Percentiles rank a stretch among this genome's conserved stretches.
Conservation (phyloP, 2,888 invertebrate species). For the Oligia latruncula region DNA sequence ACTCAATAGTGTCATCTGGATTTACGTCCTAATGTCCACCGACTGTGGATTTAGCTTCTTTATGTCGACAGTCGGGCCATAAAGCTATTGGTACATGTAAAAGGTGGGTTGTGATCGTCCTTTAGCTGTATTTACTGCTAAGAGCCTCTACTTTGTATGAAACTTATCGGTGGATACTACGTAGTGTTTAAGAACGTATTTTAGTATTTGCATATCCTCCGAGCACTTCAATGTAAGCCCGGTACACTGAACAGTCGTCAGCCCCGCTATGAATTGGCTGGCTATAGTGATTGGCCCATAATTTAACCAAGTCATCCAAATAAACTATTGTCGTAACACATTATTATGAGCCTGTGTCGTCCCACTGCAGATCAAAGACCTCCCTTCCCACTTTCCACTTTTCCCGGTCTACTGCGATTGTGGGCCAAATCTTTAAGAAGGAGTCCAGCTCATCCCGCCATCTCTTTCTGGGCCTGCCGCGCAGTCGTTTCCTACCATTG, state of each 20-base stretch:
- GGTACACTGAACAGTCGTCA: background rate
- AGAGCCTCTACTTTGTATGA: slow-evolving; percentile 10
- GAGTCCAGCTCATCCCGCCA: no score
- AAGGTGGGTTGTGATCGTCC: slow-evolving; percentile 5
- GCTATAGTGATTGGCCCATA: no score
- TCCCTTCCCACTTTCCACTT: no score
- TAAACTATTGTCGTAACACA: background rate
- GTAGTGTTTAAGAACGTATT: background rate
- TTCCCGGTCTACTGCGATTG: no score
- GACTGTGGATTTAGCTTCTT: slow-evolving; percentile 10
- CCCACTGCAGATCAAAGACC: no score
- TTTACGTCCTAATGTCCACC: slow-evolving; percentile 1
- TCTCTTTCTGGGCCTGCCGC: no score
- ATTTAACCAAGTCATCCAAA: background rate
- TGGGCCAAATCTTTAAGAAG: no score
- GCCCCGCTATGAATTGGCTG: background rate
- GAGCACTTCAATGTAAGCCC: background rate
- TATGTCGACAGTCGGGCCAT: slow-evolving; percentile 1
- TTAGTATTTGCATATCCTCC: background rate
- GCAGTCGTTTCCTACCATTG: no score
- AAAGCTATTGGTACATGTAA: slow-evolving; percentile 6
- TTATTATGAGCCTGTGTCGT: no score
- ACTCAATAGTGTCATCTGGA: slow-evolving; percentile 9
- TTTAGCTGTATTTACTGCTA: slow-evolving; percentile 19
- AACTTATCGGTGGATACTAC: slow-evolving; percentile 16